These are phyloP conservation scores for Rhinichthys klamathensis DNA, from an alignment of 2,113 vertebrate species.

Conservation along the genomic window DNA sequence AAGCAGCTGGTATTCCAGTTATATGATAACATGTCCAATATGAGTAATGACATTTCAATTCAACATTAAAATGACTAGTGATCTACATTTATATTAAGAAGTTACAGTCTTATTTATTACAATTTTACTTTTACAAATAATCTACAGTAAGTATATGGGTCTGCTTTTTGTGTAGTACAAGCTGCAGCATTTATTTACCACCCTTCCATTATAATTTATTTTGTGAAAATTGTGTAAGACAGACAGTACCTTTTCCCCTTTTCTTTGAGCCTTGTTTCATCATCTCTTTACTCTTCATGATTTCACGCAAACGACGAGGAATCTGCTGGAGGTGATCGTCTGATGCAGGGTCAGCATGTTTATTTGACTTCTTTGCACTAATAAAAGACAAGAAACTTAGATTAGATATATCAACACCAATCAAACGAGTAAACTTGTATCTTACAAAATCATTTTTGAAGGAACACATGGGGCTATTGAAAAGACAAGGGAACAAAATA, in stretches of 20 bases:
- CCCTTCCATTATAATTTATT: background rate
- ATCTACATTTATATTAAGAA: too few species aligned
- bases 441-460: background rate
- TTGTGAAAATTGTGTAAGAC: background rate
- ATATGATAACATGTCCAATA: too few species aligned
- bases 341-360: constrained; percentile 72
- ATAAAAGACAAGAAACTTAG: background rate
- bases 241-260: constrained; percentile 58
- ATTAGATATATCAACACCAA: background rate
- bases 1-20: too few species aligned
- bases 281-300: constrained; percentile 84
- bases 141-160: background rate
- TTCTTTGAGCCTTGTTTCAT: constrained; percentile 68
- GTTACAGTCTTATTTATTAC: background rate
- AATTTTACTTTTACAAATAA: background rate
- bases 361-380: constrained; percentile 68
- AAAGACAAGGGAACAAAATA: background rate
- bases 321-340: constrained; percentile 85
- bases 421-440: background rate
- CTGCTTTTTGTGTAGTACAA: background rate
- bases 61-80: too few species aligned
- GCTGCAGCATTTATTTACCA: background rate
- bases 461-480: background rate
- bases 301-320: constrained; percentile 87
- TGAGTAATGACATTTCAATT: too few species aligned